These are phyloP conservation scores for Helarctos malayanus DNA, from an alignment of 2,797 vertebrate species.

Conservation along the genomic window DNA sequence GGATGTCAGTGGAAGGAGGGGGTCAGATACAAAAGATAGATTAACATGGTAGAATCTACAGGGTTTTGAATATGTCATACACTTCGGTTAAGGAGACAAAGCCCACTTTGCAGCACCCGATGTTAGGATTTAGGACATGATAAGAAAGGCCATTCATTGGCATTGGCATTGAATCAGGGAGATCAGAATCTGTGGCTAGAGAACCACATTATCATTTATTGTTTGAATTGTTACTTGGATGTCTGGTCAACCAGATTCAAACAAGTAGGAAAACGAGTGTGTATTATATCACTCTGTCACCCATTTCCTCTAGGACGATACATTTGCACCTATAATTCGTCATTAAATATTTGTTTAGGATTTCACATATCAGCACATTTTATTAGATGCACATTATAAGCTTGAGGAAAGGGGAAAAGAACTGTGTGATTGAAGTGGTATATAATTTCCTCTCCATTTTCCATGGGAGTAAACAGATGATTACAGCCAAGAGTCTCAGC, in stretches of 20 bases:
- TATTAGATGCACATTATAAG: background rate
- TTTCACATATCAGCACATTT: background rate
- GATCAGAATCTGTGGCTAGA: background rate
- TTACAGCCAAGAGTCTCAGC: background rate
- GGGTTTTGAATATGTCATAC: background rate
- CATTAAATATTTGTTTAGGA: background rate
- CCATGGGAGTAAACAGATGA: background rate
- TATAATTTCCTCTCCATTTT: conserved; percentile 3
- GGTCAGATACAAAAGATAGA: background rate
- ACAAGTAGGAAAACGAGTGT: background rate
- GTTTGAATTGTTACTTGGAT: background rate
- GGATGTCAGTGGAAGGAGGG: conserved; percentile 8
- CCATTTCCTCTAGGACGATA: background rate
- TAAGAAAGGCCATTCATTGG: background rate
- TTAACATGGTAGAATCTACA: background rate
- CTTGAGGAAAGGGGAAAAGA: background rate
- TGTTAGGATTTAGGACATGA: background rate
- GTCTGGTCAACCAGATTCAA: background rate
- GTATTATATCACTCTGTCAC: background rate
- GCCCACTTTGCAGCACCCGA: background rate
- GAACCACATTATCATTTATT: background rate
- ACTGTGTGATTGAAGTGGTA: background rate
- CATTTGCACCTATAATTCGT: background rate
- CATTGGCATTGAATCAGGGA: background rate
- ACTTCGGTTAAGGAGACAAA: background rate